phyloP scores from a whole-genome alignment of 2,797 vertebrate genomes.

The Tokudaia tokunoshimensis region DNA sequence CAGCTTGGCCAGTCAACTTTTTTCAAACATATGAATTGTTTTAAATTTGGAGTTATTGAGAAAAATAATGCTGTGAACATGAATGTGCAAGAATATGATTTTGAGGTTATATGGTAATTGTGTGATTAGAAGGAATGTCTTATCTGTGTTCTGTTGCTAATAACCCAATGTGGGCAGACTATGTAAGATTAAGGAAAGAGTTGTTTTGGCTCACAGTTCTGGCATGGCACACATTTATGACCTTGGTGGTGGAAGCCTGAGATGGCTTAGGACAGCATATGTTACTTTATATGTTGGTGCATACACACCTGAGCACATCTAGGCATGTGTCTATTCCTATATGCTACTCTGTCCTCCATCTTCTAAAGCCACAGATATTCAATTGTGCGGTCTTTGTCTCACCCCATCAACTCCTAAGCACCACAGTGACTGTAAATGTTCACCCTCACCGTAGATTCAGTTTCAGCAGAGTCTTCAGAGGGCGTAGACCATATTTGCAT shows the following conservation, averaged over 20 bases:
- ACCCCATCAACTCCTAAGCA: not conserved
- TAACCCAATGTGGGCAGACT: not conserved
- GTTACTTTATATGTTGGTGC: not conserved
- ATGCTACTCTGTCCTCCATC: not conserved
- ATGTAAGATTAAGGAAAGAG: not conserved
- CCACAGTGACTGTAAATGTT: not conserved
- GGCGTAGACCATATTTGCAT: not conserved
- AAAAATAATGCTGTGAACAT: conserved; percentile 13
- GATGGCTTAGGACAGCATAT: not conserved
- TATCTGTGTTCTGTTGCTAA: not conserved
- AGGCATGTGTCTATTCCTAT: not conserved
- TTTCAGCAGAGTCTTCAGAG: not conserved
- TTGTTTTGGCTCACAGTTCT: not conserved
- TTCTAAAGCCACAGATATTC: not conserved
- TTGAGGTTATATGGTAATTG: conserved; percentile 12
- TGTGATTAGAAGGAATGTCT: not conserved
- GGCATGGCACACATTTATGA: not conserved
- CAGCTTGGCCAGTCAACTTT: not conserved
- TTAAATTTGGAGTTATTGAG: not conserved
- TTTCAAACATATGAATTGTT: not conserved
- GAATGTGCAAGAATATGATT: conserved; percentile 13
- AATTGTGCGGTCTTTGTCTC: not conserved
- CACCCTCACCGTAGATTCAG: not conserved
- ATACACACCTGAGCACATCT: not conserved
- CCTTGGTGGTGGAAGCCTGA: not conserved